Base-by-base conservation (phyloP, 2,113 vertebrate species). In the Stercorarius parasiticus region DNA sequence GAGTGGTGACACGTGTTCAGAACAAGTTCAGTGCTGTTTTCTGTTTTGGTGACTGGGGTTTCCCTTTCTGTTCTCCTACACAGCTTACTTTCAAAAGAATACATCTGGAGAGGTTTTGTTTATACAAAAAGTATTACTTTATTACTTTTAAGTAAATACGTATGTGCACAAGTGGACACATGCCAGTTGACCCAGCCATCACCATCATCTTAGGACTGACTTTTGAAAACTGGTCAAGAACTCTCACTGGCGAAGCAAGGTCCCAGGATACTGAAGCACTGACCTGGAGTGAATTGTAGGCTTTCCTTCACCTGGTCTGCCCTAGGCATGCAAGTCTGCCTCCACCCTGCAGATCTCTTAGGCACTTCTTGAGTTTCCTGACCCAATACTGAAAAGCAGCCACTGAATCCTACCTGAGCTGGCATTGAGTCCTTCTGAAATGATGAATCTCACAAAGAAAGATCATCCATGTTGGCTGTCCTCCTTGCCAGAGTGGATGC, bases 191-290 rank as follows among this genome's bases (percentile, higher is more conserved):
- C 34, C 10, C 22, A 58, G 80, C 43, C 69, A 82, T 26, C n/a
- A 70, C 9, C 10, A n/a, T 56, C 7, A 23, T 58, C 11, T 90
- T 64, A 87, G 36, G 49, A 25, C 18, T 36, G 61, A 71, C 20
- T 42, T 65, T 53, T 87, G 53, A 56, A 78, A 92, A 59, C 14
- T 45, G 36, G 1, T 36, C 20, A 93, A 79, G 71, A 95, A 72
- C 56, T 96, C 34, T 49, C 79, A 94, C 70, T 88, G 81, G 40
- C 14, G 32, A 53, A 42, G 29, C 42, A 84, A 82, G 65, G 69
- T 92, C 11, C 76, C 83, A 96, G 85, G 70, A 95, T 73, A 47
- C 64, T 90, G 76, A 95, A 96, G 61, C 71, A 42, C 76, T 85
- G 47, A 15, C 45, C 49, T 71, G 84, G 90, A 91, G 65, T 76